Evolutionary conservation across 1,140 invertebrate genomes (phyloP).

Genomic region (Oncopeltus fasciatus): DNA sequence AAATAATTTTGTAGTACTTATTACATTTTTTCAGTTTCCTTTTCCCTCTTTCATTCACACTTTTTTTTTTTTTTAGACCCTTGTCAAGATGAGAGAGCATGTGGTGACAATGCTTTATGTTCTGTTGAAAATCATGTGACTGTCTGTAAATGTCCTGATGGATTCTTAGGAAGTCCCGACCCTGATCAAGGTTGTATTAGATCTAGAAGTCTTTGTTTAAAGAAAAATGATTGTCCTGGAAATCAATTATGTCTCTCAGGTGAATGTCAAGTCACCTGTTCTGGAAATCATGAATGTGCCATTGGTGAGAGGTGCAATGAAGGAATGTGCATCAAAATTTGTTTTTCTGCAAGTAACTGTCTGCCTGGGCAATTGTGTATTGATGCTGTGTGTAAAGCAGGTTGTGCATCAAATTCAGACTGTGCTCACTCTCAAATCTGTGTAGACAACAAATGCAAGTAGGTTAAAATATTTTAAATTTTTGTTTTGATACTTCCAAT

Average conservation of each 20-base stretch:
- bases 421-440: conserved; percentile 69
- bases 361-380: conserved; percentile 74
- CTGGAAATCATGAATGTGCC: conserved; percentile 52
- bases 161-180: conserved; percentile 76
- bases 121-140: conserved; percentile 51
- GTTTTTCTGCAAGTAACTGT: conserved; percentile 77
- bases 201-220: conserved; percentile 47
- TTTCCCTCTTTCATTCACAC: too few relatives aligned
- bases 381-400: conserved; percentile 64
- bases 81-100: conserved; percentile 55
- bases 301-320: conserved; percentile 68
- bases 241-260: conserved; percentile 58
- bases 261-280: conserved; percentile 59
- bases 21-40: too few relatives aligned
- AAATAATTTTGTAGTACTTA: too few relatives aligned
- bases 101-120: conserved; percentile 73
- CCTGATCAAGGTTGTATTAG: conserved; percentile 74
- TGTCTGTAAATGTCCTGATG: conserved; percentile 60
- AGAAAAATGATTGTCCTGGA: conserved; percentile 46
- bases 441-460: conserved; percentile 56
- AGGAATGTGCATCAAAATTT: conserved; percentile 66
- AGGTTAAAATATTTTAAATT: conserved; percentile 23
- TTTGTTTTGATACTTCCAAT: not conserved
- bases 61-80: conserved; percentile 40
- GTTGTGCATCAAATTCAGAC: conserved; percentile 66